Conservation (phyloP, 2,888 invertebrate genomes). For the Drosophila maculinotata region DNA sequence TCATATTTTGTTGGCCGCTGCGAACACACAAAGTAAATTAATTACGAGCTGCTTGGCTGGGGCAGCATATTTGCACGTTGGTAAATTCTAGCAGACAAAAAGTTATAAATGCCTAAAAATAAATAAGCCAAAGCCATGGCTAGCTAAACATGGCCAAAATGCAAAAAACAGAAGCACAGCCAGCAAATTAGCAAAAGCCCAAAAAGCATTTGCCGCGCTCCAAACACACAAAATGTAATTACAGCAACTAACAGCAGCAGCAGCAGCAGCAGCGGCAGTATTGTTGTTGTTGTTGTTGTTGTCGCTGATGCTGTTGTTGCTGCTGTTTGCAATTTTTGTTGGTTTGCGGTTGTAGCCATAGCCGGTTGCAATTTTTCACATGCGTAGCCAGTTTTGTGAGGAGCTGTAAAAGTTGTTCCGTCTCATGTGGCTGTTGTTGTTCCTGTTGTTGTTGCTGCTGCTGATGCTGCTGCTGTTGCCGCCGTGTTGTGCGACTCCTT, state of each 20-base stretch:
- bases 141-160: constrained; percentile 61
- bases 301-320: constrained; percentile 39
- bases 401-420: constrained; percentile 73
- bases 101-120: constrained; percentile 75
- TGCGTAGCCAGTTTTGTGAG: constrained; percentile 75
- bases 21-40: constrained; percentile 80
- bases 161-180: constrained; percentile 75
- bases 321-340: constrained; percentile 44
- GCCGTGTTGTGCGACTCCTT: constrained; percentile 50
- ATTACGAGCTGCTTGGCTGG: constrained; percentile 66
- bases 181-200: constrained; percentile 74
- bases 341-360: constrained; percentile 53
- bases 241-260: constrained; percentile 59
- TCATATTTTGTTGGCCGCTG: constrained; percentile 75
- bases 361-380: constrained; percentile 77
- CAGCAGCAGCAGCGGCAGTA: constrained; percentile 18
- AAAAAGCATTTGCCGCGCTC: constrained; percentile 63
- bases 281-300: constrained; percentile 41
- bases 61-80: constrained; percentile 66
- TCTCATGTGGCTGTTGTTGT: constrained; percentile 33
- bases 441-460: constrained; percentile 19
- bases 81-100: constrained; percentile 59
- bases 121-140: constrained; percentile 63
- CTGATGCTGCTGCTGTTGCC: constrained; percentile 19
- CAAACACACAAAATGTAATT: constrained; percentile 72